These are phyloP conservation scores for Lasioglossum marginatum DNA, from an alignment of 2,888 invertebrate species.

Conservation along the genomic window DNA sequence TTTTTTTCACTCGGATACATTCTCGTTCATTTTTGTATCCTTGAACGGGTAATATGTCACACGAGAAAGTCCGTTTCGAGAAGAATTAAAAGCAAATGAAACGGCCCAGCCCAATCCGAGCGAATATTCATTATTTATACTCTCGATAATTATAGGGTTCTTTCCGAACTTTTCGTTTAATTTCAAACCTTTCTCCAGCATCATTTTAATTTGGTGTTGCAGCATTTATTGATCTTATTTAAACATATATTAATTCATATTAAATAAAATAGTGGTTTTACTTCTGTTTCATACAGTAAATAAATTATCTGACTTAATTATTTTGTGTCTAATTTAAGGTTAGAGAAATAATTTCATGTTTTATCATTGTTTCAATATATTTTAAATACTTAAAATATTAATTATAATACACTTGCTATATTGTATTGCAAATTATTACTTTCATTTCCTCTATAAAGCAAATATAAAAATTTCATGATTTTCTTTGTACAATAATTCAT, in stretches of 20 bases:
- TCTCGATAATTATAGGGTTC: not conserved
- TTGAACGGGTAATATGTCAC: slow-evolving; percentile 6
- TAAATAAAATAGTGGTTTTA: not conserved
- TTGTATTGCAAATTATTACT: too few relatives aligned
- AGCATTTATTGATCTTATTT: not conserved
- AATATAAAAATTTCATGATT: not conserved
- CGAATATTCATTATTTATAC: not conserved
- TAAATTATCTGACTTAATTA: not conserved
- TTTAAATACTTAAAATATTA: too few relatives aligned
- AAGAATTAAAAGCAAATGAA: not conserved
- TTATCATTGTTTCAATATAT: too few relatives aligned
- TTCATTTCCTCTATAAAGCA: not conserved
- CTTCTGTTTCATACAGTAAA: not conserved
- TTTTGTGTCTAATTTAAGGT: not conserved
- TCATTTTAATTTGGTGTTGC: not conserved
- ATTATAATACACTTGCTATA: too few relatives aligned
- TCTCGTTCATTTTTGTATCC: not conserved
- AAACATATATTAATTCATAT: not conserved
- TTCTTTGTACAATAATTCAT: too few relatives aligned
- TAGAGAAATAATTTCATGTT: not conserved
- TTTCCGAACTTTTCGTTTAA: not conserved
- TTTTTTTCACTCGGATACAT: not conserved
- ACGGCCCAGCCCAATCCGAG: not conserved
- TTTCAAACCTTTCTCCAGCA: not conserved
- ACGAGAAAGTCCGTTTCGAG: not conserved